Evolutionary conservation across 2,113 vertebrate genomes (phyloP).

Genomic region (Microtus pennsylvanicus): DNA sequence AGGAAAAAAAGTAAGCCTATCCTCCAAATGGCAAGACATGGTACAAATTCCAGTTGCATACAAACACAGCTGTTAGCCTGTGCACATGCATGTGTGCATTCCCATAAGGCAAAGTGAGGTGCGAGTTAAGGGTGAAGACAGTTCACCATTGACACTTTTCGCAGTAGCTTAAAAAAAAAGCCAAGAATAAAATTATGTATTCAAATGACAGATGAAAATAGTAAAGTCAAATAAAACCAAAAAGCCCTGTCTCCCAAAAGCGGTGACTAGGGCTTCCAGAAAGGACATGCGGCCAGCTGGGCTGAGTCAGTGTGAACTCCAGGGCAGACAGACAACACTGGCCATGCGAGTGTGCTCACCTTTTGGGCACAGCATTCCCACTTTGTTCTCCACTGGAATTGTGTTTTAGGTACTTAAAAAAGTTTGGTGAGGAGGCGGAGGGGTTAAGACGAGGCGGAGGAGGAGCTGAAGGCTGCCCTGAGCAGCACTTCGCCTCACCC

Average conservation of each 20-base stretch:
- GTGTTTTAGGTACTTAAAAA: conserved; percentile 89
- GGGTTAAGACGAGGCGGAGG: conserved; percentile 85
- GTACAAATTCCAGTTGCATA: not conserved
- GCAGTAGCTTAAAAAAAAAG: not conserved
- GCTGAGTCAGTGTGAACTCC: not conserved
- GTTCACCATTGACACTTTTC: not conserved
- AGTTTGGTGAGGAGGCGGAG: conserved; percentile 89
- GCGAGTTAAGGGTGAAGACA: not conserved
- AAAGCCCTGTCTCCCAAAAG: not conserved
- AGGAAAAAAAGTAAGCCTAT: conserved; percentile 15
- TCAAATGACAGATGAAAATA: conserved; percentile 35
- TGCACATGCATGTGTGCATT: not conserved
- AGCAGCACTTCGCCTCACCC: conserved; percentile 72
- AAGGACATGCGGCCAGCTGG: not conserved
- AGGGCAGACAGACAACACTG: not conserved
- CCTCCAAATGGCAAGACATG: not conserved
- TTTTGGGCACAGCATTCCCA: conserved; percentile 87
- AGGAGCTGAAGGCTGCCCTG: conserved; percentile 80
- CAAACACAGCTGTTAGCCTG: not conserved
- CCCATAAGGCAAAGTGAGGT: not conserved
- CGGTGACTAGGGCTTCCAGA: not conserved
- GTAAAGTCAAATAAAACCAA: not conserved
- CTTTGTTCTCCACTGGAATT: conserved; percentile 88
- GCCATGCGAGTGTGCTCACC: conserved; percentile 86
- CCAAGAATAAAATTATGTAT: conserved; percentile 1